Conservation (phyloP, 53 echinoderm and acorn worm species). For the Luidia sarsii region DNA sequence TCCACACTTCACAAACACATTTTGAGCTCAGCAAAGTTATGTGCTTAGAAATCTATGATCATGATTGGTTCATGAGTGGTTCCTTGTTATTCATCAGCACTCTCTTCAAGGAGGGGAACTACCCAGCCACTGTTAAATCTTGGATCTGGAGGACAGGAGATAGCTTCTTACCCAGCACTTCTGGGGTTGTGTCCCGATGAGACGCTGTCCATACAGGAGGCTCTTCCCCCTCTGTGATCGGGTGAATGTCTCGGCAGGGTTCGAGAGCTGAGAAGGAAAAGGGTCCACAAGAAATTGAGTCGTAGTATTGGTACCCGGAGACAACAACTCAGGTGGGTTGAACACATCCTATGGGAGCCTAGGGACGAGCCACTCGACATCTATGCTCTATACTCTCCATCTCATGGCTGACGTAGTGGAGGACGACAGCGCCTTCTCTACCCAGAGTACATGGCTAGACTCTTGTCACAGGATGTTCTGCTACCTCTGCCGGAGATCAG, state of each 20-base stretch:
- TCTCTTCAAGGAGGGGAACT: no score
- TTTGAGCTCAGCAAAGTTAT: no score
- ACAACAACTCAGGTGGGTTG: background rate
- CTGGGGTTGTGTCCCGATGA: background rate
- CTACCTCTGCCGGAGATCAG: background rate
- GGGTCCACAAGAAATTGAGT: background rate
- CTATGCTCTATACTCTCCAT: no score
- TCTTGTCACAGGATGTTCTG: no score
- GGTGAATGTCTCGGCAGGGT: slow-evolving; percentile 37
- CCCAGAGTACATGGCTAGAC: no score
- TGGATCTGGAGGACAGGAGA: background rate
- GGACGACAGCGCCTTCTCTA: background rate
- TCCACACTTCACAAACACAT: no score
- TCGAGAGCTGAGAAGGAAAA: background rate
- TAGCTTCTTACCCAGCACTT: background rate
- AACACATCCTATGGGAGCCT: no score
- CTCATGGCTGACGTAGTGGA: no score
- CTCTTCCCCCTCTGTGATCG: slow-evolving; percentile 37
- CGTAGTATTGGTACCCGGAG: background rate
- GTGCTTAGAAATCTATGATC: no score
- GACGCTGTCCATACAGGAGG: background rate
- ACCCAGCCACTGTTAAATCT: background rate
- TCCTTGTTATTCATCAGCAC: no score
- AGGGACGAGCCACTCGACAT: background rate
- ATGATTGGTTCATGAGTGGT: no score